Evolutionary conservation across 37 sponge, comb jelly and placozoan species (phyloP).

Genomic region (Corticium candelabrum): DNA sequence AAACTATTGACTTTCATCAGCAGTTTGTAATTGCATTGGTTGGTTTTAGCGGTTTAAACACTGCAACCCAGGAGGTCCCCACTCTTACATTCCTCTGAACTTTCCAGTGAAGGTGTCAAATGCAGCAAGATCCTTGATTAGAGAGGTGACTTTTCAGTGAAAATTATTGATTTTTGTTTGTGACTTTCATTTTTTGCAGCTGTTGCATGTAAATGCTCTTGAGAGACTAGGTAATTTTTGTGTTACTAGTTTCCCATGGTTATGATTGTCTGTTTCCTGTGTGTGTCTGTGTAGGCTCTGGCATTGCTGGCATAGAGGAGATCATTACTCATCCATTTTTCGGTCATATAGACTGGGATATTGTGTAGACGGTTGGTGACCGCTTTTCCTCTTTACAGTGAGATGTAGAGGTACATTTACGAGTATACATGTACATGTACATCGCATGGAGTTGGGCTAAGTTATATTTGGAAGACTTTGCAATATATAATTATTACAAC

Average conservation of each 20-base stretch:
- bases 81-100: slow-evolving; percentile 42
- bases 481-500: no score
- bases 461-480: no score
- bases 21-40: neutral
- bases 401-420: no score
- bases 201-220: slow-evolving; percentile 56
- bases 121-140: slow-evolving; percentile 47
- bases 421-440: no score
- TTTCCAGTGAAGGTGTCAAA: slow-evolving; percentile 47
- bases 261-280: neutral
- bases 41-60: slow-evolving; percentile 32
- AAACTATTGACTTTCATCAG: no score
- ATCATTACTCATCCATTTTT: slow-evolving; percentile 65
- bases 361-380: no score
- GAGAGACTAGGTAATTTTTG: slow-evolving; percentile 64
- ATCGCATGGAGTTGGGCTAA: no score
- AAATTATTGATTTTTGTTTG: neutral
- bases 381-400: no score
- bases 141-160: slow-evolving; percentile 19
- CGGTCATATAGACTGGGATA: slow-evolving; percentile 34
- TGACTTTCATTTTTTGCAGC: slow-evolving; percentile 18
- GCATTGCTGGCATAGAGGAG: slow-evolving; percentile 52
- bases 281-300: slow-evolving; percentile 34
- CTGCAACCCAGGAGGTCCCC: slow-evolving; percentile 60
- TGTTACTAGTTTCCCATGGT: neutral